phyloP scores from a whole-genome alignment of 2,797 vertebrate species.

The Gambelia wislizenii region DNA sequence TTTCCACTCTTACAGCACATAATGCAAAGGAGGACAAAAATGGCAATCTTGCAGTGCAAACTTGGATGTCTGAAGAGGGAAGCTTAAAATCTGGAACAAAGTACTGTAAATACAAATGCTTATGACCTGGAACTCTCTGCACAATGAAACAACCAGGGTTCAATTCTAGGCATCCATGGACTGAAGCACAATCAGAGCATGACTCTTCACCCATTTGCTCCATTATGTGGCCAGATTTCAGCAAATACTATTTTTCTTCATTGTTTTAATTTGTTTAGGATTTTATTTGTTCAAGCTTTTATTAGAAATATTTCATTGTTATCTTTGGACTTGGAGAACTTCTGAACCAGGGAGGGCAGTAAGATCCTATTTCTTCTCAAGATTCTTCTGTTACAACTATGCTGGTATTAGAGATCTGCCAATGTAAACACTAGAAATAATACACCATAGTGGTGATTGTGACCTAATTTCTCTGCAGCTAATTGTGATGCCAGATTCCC shows the following conservation, averaged over 20 bases:
- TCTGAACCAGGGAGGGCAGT: constrained; percentile 19
- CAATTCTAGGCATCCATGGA: not conserved
- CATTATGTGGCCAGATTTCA: constrained; percentile 8
- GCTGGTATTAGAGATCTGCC: constrained; percentile 35
- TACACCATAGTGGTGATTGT: constrained; percentile 43
- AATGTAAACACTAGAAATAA: constrained; percentile 45
- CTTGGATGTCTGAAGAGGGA: not conserved
- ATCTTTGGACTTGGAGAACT: not conserved
- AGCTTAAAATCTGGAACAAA: not conserved
- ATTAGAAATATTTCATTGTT: constrained; percentile 33
- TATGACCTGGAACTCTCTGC: not conserved
- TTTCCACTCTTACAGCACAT: not conserved
- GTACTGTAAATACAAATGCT: not conserved
- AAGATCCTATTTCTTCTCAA: constrained; percentile 34
- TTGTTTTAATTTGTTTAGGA: constrained; percentile 12
- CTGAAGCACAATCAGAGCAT: not conserved
- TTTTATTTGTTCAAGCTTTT: constrained; percentile 36
- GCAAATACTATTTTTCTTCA: constrained; percentile 33
- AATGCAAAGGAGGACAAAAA: not conserved
- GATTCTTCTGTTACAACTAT: constrained; percentile 14
- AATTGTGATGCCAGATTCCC: constrained; percentile 43
- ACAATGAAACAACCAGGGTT: constrained; percentile 3
- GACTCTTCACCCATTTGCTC: constrained; percentile 3
- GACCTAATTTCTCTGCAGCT: constrained; percentile 59
- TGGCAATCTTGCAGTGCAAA: constrained; percentile 1